These are phyloP conservation scores for Teinopalpus imperialis DNA, from an alignment of 2,888 invertebrate genomes.

Conservation along the genomic window DNA sequence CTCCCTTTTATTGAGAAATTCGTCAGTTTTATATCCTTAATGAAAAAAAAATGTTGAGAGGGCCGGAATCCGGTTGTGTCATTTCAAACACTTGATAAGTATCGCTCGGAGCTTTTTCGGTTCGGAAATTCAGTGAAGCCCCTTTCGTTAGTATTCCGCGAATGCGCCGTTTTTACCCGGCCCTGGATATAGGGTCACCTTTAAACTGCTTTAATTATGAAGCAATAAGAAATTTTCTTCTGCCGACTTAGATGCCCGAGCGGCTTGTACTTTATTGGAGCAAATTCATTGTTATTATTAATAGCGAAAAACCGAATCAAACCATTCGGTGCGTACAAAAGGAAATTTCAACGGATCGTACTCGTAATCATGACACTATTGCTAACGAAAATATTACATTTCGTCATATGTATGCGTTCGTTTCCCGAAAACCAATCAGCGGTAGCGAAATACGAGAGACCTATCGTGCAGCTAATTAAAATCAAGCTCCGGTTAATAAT, in stretches of 20 bases:
- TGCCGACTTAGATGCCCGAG: constrained; percentile 41
- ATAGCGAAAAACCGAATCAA: constrained; percentile 28
- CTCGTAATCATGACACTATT: neutral
- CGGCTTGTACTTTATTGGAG: constrained; percentile 57
- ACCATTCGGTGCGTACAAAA: constrained; percentile 18
- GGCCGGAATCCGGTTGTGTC: constrained; percentile 78
- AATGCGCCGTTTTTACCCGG: constrained; percentile 65
- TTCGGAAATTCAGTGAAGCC: constrained; percentile 69
- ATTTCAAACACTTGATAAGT: constrained; percentile 83
- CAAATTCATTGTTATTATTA: constrained; percentile 45
- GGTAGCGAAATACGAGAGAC: constrained; percentile 39
- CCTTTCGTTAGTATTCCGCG: constrained; percentile 71
- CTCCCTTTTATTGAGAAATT: constrained; percentile 82
- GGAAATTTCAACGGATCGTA: constrained; percentile 1
- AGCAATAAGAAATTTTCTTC: constrained; percentile 69
- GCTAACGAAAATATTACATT: neutral
- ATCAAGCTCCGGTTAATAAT: constrained; percentile 74
- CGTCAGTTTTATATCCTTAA: constrained; percentile 74
- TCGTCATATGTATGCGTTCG: neutral
- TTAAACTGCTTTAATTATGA: constrained; percentile 72
- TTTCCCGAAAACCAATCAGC: constrained; percentile 24
- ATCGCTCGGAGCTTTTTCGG: constrained; percentile 71
- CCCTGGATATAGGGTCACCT: constrained; percentile 74
- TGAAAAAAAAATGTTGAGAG: constrained; percentile 60
- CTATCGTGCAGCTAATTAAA: constrained; percentile 64